A percentile compares a stretch with the other conserved stretches of the same genome.
These are phyloP conservation scores for Amiota communis DNA, from an alignment of 2,888 invertebrate species.

Conservation along the genomic window DNA sequence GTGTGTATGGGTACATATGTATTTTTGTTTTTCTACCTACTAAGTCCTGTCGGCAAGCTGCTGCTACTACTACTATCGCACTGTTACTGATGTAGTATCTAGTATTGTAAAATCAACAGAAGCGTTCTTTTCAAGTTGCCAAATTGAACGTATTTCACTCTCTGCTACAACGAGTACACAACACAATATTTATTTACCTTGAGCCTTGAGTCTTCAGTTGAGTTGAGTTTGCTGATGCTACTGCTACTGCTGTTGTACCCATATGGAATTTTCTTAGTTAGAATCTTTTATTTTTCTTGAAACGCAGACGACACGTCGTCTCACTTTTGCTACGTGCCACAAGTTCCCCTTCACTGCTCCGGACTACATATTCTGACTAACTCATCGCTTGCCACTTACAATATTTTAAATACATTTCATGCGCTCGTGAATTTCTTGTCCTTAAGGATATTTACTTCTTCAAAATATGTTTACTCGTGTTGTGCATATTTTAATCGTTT, in stretches of 20 bases:
- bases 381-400: conserved; percentile 62
- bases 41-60: conserved; percentile 43
- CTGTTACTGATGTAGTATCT: too few species aligned
- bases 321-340: conserved; percentile 57
- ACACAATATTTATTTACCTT: conserved; percentile 69
- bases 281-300: conserved; percentile 17
- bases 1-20: conserved; percentile 25
- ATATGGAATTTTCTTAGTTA: conserved; percentile 53
- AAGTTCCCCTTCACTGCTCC: conserved; percentile 38
- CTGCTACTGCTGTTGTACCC: conserved; percentile 45
- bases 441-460: conserved; percentile 71
- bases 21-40: neutral
- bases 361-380: conserved; percentile 28
- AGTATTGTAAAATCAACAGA: conserved; percentile 28
- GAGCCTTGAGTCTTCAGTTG: conserved; percentile 50
- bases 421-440: conserved; percentile 62
- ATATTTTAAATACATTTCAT: conserved; percentile 70
- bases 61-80: neutral
- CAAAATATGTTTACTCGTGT: conserved; percentile 72
- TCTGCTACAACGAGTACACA: conserved; percentile 45
- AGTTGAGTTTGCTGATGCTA: neutral
- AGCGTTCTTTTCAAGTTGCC: conserved; percentile 42
- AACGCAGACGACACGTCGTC: conserved; percentile 44
- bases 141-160: conserved; percentile 54
- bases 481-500: conserved; percentile 73